Evolutionary conservation across 2,797 vertebrate species (phyloP), one percentile per base, ranked within the genome.

Genomic region (Notolepis coatsorum): DNA sequence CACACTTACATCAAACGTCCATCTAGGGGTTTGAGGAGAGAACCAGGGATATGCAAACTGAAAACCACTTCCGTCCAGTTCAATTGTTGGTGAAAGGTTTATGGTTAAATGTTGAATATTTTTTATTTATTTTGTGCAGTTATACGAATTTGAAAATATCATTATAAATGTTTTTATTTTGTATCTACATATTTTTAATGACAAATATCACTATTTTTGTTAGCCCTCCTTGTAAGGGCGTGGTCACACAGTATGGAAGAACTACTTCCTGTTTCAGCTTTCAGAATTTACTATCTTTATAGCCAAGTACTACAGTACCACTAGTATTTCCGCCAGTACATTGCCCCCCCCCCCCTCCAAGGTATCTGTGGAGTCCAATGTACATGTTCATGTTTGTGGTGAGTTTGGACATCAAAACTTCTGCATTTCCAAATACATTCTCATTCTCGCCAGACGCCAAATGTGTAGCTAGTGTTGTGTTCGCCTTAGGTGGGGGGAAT

Each of bases 81-180:
- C 71, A 51, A 57, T 56, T 39, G 7, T 13, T 24, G 12, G 38
- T 53, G 18, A 38, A 52, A 46, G 8, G 46, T 25, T n/a, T 12
- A 37, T 65, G 17, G 24, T 50, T 42, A 18, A 23, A 1, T 7
- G n/a, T 54, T 52, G 20, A 24, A 15, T 13, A 52, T 73, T 82
- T 73, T 82, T 63, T 76, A 86, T 87, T 87, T 87, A 75, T 88
- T 75, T n/a, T 25, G 48, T 70, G 48, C 24, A 57, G 17, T 55
- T 49, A 42, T 71, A 48, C 2, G 70, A 20, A 77, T 77, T 52
- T 66, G 25, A 47, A 27, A 15, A 53, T 61, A 49, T 73, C 53
- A 67, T 56, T 5, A 60, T 61, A 66, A 43, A 41, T 62, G 21
- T 75, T 24, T 47, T 62, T 68, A 56, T 77, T 72, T 17, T 68